Evolutionary conservation across 2,888 invertebrate genomes (phyloP).

Genomic region (Minunthozetes semirufus): DNA sequence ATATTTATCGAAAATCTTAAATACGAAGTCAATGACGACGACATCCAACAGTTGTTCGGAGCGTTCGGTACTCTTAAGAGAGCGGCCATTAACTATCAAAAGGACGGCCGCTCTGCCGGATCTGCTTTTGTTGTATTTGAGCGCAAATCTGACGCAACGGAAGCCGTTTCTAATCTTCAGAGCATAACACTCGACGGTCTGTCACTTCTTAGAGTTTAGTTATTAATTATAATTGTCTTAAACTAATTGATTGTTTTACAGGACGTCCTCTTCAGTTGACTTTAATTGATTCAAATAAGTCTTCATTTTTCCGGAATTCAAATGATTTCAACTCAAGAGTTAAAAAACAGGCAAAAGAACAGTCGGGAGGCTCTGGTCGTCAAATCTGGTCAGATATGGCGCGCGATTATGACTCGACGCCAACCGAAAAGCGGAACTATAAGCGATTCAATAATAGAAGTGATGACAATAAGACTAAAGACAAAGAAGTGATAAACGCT

Average conservation of each 20-base stretch:
- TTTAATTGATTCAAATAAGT: too few species aligned
- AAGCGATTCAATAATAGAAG: neutral
- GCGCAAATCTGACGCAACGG: neutral
- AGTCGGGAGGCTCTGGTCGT: neutral
- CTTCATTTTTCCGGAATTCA: too few species aligned
- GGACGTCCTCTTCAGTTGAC: too few species aligned
- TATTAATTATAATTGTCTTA: too few species aligned
- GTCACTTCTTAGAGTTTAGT: too few species aligned
- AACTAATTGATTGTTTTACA: too few species aligned
- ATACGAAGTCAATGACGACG: neutral
- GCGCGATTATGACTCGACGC: neutral
- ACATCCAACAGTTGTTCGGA: neutral
- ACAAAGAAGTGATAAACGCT: neutral
- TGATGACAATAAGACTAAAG: neutral
- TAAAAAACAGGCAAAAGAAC: neutral
- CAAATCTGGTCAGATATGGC: neutral
- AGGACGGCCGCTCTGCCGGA: neutral
- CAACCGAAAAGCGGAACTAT: neutral
- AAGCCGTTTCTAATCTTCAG: neutral
- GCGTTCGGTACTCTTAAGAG: neutral
- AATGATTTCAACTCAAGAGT: neutral
- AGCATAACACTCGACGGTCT: neutral
- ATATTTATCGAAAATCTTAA: neutral
- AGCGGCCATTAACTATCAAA: neutral
- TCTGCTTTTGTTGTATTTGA: neutral